phyloP scores from a whole-genome alignment of 1,140 invertebrate species.

The Lepidurus couesii region DNA sequence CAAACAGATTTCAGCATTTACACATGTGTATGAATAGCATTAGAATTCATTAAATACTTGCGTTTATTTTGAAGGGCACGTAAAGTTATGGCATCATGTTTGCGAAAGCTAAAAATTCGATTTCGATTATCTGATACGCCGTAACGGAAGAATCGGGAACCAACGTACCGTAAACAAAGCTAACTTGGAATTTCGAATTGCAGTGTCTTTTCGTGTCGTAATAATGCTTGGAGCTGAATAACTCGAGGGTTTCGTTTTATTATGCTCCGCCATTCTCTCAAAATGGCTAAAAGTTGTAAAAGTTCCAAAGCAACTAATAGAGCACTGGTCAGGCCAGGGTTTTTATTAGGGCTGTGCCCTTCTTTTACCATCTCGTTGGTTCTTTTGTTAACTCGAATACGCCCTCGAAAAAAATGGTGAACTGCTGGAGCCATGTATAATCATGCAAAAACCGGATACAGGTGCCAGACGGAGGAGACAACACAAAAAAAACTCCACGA shows the following conservation, averaged over 20 bases:
- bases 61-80: no score
- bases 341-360: not conserved
- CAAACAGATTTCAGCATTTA: no score
- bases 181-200: not conserved
- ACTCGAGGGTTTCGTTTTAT: not conserved
- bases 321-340: not conserved
- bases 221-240: not conserved
- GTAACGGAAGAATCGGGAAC: not conserved
- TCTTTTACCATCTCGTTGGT: not conserved
- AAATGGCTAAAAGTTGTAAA: not conserved
- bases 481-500: not conserved
- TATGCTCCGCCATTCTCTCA: not conserved
- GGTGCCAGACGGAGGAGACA: constrained; percentile 7
- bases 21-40: no score
- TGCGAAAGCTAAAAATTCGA: no score
- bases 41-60: no score
- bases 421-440: constrained; percentile 2
- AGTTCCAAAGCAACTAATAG: not conserved
- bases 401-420: constrained; percentile 14
- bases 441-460: constrained; percentile 14
- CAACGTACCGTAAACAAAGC: not conserved
- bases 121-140: no score
- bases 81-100: no score
- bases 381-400: not conserved
- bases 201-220: not conserved